Evolutionary conservation across 2,797 vertebrate genomes (phyloP).

Genomic region (Setipinna tenuifilis): DNA sequence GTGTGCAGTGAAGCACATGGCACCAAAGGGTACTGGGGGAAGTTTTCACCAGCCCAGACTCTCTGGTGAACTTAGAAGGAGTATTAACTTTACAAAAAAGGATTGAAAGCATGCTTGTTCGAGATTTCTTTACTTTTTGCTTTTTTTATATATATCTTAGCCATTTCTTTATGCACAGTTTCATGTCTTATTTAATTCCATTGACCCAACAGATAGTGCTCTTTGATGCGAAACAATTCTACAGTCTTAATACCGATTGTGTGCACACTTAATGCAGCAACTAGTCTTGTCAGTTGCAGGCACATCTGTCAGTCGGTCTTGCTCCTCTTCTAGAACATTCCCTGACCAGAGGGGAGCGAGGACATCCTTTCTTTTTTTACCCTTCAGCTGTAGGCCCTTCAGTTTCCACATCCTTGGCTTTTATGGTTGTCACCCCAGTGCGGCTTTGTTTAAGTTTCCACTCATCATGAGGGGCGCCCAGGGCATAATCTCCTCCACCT

Average conservation of each 20-base stretch:
- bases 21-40: not conserved
- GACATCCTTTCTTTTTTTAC: not conserved
- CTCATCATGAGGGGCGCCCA: constrained; percentile 62
- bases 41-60: not conserved
- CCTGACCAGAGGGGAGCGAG: not conserved
- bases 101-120: not conserved
- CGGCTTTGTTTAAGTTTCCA: constrained; percentile 71
- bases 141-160: not conserved
- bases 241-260: not conserved
- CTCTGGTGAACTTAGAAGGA: not conserved
- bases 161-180: not conserved
- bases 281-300: not conserved
- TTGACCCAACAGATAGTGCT: not conserved
- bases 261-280: no score
- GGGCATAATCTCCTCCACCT: constrained; percentile 56
- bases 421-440: constrained; percentile 64
- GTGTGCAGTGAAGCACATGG: not conserved
- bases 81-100: not conserved
- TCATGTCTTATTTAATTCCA: not conserved
- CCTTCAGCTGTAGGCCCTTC: not conserved
- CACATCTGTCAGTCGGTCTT: not conserved
- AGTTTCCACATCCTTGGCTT: constrained; percentile 68
- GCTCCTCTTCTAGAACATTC: constrained; percentile 8
- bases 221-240: not conserved
- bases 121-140: not conserved